Conservation (phyloP, 2,888 invertebrate genomes). For the Phortica magna region DNA sequence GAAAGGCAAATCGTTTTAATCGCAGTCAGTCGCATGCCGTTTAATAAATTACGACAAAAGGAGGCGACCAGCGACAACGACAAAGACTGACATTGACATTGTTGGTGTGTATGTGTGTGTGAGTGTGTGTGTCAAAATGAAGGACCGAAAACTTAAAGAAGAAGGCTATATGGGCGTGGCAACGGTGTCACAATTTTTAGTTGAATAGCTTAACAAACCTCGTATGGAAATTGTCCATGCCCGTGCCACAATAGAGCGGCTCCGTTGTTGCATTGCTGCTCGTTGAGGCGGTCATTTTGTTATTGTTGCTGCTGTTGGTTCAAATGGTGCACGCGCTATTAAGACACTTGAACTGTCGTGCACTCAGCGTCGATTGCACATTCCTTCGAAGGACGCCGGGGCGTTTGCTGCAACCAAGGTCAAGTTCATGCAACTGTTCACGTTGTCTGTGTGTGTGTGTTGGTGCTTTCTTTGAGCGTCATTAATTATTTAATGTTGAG, state of each 20-base stretch:
- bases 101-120: background rate
- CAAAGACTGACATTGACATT: slow-evolving; percentile 24
- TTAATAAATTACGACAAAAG: background rate
- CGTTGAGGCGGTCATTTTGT: slow-evolving; percentile 45
- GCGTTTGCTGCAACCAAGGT: slow-evolving; percentile 11
- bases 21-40: background rate
- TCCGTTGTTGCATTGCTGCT: slow-evolving; percentile 56
- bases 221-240: slow-evolving; percentile 75
- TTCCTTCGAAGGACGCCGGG: background rate
- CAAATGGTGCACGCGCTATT: background rate
- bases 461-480: slow-evolving; percentile 25
- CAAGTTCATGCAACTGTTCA: background rate
- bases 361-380: background rate
- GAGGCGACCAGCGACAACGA: background rate
- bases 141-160: background rate
- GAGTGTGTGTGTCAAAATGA: background rate
- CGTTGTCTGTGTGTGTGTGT: background rate
- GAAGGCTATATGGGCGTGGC: background rate
- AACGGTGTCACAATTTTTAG: background rate
- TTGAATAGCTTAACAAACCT: slow-evolving; percentile 60
- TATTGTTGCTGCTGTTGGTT: slow-evolving; percentile 18
- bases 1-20: background rate
- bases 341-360: background rate
- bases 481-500: slow-evolving; percentile 59
- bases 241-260: slow-evolving; percentile 72